Evolutionary conservation across 2,888 invertebrate species (phyloP).

Genomic region (Cepaea hortensis): DNA sequence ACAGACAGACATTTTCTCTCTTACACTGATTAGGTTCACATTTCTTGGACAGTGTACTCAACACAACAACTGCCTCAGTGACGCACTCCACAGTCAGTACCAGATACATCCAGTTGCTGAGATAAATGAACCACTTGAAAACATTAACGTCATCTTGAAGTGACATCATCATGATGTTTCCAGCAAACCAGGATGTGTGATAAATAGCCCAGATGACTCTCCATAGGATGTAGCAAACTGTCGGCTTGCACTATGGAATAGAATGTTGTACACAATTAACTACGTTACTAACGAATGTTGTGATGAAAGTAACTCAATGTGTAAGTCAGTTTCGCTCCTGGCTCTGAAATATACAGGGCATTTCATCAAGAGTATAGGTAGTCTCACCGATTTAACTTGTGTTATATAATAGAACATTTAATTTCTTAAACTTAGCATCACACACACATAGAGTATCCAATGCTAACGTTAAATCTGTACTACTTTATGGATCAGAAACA

Average conservation of each 20-base stretch:
- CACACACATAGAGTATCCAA: too few species aligned
- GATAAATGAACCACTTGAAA: constrained; percentile 58
- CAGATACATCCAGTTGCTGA: constrained; percentile 59
- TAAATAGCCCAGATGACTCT: constrained; percentile 53
- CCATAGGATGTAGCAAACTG: constrained; percentile 39
- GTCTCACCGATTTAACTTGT: too few species aligned
- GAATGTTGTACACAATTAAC: too few species aligned
- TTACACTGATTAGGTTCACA: not conserved
- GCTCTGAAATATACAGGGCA: too few species aligned
- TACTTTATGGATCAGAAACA: too few species aligned
- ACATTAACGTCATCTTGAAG: constrained; percentile 42
- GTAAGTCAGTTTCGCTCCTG: too few species aligned
- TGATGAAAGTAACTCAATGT: too few species aligned
- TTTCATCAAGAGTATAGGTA: too few species aligned
- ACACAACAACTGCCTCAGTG: constrained; percentile 15
- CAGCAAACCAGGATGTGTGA: constrained; percentile 49
- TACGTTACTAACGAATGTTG: too few species aligned
- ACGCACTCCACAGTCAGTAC: constrained; percentile 45
- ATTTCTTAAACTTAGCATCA: too few species aligned
- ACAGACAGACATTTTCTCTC: not conserved
- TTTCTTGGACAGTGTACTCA: not conserved
- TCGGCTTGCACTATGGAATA: constrained; percentile 5
- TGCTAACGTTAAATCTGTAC: too few species aligned
- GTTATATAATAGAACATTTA: too few species aligned
- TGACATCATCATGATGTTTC: constrained; percentile 53